phyloP scores from a whole-genome alignment of 2,113 vertebrate species.

The Mustela nigripes region DNA sequence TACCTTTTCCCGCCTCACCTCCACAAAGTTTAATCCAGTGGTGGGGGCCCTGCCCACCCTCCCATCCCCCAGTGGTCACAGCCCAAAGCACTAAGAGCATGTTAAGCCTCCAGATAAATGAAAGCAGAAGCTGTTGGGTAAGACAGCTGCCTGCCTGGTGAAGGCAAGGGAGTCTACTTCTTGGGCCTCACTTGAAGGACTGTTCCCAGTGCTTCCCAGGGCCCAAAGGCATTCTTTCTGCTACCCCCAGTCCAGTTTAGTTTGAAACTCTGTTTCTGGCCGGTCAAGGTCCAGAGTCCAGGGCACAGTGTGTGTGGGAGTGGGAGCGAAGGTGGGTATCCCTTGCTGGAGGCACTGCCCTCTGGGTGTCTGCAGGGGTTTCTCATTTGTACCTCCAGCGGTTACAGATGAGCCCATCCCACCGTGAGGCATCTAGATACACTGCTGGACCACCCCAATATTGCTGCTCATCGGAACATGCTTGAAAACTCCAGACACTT shows the following conservation, averaged over 20 bases:
- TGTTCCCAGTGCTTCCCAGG: background rate
- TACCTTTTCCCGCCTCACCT: background rate
- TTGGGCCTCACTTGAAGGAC: background rate
- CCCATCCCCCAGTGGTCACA: background rate
- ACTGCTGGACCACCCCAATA: background rate
- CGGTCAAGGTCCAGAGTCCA: background rate
- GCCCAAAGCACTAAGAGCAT: background rate
- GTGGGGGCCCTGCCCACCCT: background rate
- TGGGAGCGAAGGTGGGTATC: background rate
- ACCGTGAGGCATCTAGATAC: conserved; percentile 75
- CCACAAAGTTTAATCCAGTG: background rate
- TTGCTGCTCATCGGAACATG: conserved; percentile 7
- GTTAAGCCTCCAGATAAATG: conserved; percentile 26
- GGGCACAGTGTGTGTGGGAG: background rate
- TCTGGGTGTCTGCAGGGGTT: background rate
- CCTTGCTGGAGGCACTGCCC: background rate
- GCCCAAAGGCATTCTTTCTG: background rate
- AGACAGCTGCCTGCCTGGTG: background rate
- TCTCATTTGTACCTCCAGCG: conserved; percentile 82
- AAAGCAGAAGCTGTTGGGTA: conserved; percentile 45
- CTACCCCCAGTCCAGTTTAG: background rate
- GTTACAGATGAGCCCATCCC: conserved; percentile 82
- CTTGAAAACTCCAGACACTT: background rate
- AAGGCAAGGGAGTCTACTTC: background rate
- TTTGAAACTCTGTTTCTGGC: background rate